Conservation (phyloP, 2,113 vertebrate species). For the Lasiurus borealis region DNA sequence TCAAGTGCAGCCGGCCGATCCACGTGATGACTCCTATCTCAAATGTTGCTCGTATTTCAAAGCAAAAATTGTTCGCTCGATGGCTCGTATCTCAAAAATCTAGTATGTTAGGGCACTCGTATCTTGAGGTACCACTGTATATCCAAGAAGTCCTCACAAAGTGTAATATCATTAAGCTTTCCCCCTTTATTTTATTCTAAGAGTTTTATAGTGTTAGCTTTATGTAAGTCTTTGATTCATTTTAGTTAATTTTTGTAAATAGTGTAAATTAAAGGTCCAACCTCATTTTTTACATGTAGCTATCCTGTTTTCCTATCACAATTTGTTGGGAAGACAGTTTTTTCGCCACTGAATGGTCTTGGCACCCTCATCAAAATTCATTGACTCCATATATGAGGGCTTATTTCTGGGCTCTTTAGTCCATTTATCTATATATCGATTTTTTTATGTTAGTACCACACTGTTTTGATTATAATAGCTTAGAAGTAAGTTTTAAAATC, state of each 20-base stretch:
- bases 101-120: no score
- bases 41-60: no score
- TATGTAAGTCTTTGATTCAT: background rate
- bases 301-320: background rate
- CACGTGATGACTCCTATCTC: no score
- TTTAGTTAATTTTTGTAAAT: conserved; percentile 3
- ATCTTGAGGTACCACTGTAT: no score
- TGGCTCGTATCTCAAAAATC: no score
- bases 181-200: background rate
- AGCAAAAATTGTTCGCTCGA: no score
- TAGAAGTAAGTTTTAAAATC: conserved; percentile 25
- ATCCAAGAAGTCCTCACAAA: background rate
- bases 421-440: background rate
- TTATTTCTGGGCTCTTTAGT: background rate
- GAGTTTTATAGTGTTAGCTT: background rate
- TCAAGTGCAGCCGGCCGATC: no score
- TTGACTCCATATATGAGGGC: background rate
- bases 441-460: background rate
- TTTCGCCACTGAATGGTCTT: background rate
- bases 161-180: background rate
- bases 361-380: background rate
- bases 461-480: background rate
- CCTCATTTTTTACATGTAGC: background rate
- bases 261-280: background rate
- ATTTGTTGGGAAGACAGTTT: background rate